These are phyloP conservation scores for Hyperopisus bebe DNA, from an alignment of 2,113 vertebrate species.

Conservation along the genomic window DNA sequence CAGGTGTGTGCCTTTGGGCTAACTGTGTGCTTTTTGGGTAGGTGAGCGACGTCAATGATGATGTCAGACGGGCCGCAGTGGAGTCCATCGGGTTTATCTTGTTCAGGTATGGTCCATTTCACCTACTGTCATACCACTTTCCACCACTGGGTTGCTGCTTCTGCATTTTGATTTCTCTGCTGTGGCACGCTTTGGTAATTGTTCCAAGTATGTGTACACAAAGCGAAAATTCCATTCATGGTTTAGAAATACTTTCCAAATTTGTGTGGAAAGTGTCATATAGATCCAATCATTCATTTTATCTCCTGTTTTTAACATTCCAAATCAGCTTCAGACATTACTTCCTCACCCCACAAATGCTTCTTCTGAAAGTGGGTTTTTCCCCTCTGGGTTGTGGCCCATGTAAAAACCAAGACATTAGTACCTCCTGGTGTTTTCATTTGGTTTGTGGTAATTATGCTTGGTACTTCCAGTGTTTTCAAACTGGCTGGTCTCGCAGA, in stretches of 20 bases:
- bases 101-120: slow-evolving; percentile 79
- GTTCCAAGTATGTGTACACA: slow-evolving; percentile 33
- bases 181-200: slow-evolving; percentile 35
- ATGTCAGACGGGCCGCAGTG: slow-evolving; percentile 90
- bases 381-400: neutral
- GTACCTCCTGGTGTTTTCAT: neutral
- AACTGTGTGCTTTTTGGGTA: slow-evolving; percentile 38
- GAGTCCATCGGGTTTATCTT: slow-evolving; percentile 98
- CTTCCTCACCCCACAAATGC: slow-evolving; percentile 8
- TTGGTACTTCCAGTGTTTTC: neutral
- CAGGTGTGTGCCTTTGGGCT: neutral
- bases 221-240: slow-evolving; percentile 47
- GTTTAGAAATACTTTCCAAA: slow-evolving; percentile 41
- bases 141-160: slow-evolving; percentile 14
- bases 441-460: neutral
- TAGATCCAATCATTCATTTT: neutral
- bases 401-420: neutral
- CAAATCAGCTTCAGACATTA: neutral
- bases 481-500: neutral
- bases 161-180: neutral
- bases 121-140: neutral
- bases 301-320: neutral
- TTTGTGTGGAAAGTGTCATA: slow-evolving; percentile 25
- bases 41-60: slow-evolving; percentile 98
- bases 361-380: neutral